phyloP scores from a whole-genome alignment of 92 coral and sea anemone species.

The Paramuricea clavata region DNA sequence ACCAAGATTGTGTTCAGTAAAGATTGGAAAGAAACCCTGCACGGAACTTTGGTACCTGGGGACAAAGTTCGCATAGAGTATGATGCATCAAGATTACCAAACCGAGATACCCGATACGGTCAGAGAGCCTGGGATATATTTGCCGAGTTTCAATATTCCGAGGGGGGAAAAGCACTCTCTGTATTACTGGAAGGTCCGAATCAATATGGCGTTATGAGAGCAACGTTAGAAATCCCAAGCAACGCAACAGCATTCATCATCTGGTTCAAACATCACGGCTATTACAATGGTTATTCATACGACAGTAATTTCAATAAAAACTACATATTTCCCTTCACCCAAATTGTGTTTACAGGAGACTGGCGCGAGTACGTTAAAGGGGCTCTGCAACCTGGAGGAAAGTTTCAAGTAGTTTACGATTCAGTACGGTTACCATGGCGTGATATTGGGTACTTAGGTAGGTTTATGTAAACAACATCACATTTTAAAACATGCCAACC shows the following conservation, averaged over 20 bases:
- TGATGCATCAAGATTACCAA: constrained; percentile 4
- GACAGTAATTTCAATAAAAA: constrained; percentile 27
- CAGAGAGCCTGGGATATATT: constrained; percentile 20
- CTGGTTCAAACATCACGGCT: constrained; percentile 17
- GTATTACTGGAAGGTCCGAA: not conserved
- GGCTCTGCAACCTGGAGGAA: not conserved
- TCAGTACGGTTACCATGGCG: constrained; percentile 4
- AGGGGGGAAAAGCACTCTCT: constrained; percentile 13
- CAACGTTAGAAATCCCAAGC: not conserved
- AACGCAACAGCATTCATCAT: constrained; percentile 18
- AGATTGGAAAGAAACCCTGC: constrained; percentile 30
- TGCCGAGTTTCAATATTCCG: constrained; percentile 35
- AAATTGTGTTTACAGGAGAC: constrained; percentile 36
- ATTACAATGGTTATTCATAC: not conserved
- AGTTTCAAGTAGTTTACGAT: constrained; percentile 31
- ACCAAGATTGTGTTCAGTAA: constrained; percentile 29
- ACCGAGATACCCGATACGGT: not conserved
- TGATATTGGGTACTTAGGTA: constrained; percentile 4
- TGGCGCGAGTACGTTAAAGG: constrained; percentile 36
- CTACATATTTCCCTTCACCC: constrained; percentile 15
- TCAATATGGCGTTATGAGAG: not conserved
- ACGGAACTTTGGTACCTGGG: constrained; percentile 20
- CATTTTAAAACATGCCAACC: no score
- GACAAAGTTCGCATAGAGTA: constrained; percentile 21
- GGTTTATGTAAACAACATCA: not conserved